phyloP scores from a whole-genome alignment of 2,113 vertebrate genomes.

The Zosterops japonicus region DNA sequence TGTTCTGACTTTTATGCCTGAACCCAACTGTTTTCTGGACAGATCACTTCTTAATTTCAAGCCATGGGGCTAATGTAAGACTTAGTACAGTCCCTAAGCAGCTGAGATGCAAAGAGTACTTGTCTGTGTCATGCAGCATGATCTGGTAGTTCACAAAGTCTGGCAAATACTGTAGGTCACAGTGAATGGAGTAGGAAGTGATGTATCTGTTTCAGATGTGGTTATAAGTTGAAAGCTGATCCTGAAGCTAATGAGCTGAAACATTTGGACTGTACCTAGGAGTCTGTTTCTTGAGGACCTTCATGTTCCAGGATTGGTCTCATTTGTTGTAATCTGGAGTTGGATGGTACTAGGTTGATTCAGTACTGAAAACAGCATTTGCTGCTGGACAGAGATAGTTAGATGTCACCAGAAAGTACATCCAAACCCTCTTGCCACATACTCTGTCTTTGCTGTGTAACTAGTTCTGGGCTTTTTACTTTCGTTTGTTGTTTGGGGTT shows the following conservation, averaged over 20 bases:
- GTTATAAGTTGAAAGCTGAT: background rate
- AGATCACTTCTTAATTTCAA: background rate
- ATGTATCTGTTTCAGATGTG: background rate
- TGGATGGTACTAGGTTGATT: background rate
- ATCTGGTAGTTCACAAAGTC: background rate
- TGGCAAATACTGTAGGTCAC: background rate
- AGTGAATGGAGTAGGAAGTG: background rate
- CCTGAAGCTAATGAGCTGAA: background rate
- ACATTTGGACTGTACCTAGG: background rate
- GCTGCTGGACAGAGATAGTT: background rate
- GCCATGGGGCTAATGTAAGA: background rate
- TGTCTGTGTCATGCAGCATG: background rate
- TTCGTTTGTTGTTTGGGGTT: background rate
- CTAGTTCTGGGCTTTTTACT: background rate
- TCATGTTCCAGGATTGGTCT: background rate
- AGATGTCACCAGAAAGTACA: background rate
- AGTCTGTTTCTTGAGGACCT: background rate
- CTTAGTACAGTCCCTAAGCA: background rate
- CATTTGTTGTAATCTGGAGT: background rate
- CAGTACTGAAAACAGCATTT: background rate
- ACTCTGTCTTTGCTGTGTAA: background rate
- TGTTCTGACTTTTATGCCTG: background rate
- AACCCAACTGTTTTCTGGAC: background rate
- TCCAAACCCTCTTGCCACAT: background rate
- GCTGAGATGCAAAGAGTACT: background rate